phyloP scores from a whole-genome alignment of 2,888 invertebrate genomes.

The Microctonus brassicae region DNA sequence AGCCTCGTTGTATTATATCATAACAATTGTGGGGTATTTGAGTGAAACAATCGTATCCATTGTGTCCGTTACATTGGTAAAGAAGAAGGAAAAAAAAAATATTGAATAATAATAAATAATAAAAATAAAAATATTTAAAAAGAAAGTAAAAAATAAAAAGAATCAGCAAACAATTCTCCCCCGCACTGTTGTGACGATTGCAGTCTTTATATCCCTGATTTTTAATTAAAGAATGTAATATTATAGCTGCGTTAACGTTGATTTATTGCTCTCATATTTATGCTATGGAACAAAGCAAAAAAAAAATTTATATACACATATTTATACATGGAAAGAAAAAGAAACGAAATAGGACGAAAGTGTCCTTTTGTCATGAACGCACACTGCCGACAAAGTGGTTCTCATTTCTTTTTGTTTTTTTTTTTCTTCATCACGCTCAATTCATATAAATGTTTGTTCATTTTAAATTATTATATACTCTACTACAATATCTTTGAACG shows the following conservation, averaged over 20 bases:
- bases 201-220: slow-evolving; percentile 56
- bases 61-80: slow-evolving; percentile 50
- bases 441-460: not conserved
- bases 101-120: not conserved
- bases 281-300: slow-evolving; percentile 35
- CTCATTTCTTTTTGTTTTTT: slow-evolving; percentile 34
- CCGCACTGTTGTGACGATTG: slow-evolving; percentile 49
- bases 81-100: slow-evolving; percentile 48
- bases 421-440: not conserved
- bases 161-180: slow-evolving; percentile 18
- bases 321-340: not conserved
- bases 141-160: slow-evolving; percentile 16
- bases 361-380: slow-evolving; percentile 42
- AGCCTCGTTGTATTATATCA: slow-evolving; percentile 27
- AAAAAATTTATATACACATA: not conserved
- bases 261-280: slow-evolving; percentile 53
- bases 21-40: slow-evolving; percentile 12
- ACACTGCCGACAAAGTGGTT: slow-evolving; percentile 47
- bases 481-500: not conserved
- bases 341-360: slow-evolving; percentile 36
- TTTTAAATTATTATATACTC: not conserved
- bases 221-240: slow-evolving; percentile 63
- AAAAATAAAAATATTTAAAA: not conserved
- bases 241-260: slow-evolving; percentile 55
- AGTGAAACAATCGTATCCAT: slow-evolving; percentile 51